These are phyloP conservation scores for Xanthorhoe spadicearia DNA, from an alignment of 2,888 invertebrate genomes.

Conservation along the genomic window DNA sequence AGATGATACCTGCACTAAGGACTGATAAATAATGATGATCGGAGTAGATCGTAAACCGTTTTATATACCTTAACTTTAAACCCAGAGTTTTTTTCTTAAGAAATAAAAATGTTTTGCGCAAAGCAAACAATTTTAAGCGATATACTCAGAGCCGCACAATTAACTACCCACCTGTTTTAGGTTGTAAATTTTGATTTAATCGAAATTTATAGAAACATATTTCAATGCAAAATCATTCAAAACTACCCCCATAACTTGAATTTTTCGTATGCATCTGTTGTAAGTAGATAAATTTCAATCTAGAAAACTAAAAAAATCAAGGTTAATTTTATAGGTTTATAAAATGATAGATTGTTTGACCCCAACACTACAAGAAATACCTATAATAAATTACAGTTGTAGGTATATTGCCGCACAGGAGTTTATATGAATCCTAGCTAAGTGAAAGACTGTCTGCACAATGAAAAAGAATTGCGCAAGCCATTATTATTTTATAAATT, in stretches of 20 bases:
- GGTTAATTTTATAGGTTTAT: too few relatives aligned
- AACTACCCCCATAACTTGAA: too few relatives aligned
- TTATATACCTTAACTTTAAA: neutral
- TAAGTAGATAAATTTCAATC: too few relatives aligned
- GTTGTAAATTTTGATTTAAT: too few relatives aligned
- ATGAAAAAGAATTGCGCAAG: slow-evolving; percentile 5
- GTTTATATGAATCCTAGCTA: slow-evolving; percentile 17
- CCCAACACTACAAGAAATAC: neutral
- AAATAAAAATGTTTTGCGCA: neutral
- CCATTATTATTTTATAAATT: neutral
- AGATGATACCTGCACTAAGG: slow-evolving; percentile 29
- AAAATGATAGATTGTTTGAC: neutral
- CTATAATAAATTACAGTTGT: neutral
- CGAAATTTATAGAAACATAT: too few relatives aligned
- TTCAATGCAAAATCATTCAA: too few relatives aligned
- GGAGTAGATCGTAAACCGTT: neutral
- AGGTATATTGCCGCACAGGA: neutral
- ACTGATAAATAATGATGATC: slow-evolving; percentile 31
- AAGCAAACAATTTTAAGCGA: neutral
- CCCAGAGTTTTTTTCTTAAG: neutral
- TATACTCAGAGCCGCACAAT: too few relatives aligned
- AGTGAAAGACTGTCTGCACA: slow-evolving; percentile 11
- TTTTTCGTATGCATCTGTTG: too few relatives aligned
- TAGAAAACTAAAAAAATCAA: too few relatives aligned
- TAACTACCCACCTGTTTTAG: too few relatives aligned